A percentile compares a stretch with the other conserved stretches of the same genome.
phyloP scores from a whole-genome alignment of 2,113 vertebrate species.

The Menidia beryllina region DNA sequence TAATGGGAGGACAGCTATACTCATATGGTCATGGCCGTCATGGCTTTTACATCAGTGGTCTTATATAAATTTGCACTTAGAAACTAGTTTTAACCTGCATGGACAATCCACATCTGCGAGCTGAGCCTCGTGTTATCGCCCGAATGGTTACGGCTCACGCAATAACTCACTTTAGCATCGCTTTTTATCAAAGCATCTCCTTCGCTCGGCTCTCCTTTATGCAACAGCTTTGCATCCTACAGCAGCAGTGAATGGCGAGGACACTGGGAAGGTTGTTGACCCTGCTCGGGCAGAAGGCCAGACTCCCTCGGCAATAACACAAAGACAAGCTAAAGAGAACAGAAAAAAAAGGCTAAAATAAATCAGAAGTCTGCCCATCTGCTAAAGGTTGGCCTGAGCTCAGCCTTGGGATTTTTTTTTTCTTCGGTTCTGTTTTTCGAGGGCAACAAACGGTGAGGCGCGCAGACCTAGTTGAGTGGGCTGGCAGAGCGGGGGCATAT shows the following conservation, averaged over 20 bases:
- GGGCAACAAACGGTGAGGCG: constrained; percentile 17
- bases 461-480: constrained; percentile 25
- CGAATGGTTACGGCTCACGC: constrained; percentile 8
- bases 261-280: not conserved
- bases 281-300: constrained; percentile 10
- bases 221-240: constrained; percentile 7
- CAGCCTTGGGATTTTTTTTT: constrained; percentile 53
- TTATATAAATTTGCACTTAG: constrained; percentile 21
- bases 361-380: constrained; percentile 16
- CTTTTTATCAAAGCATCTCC: not conserved
- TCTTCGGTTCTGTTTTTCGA: not conserved
- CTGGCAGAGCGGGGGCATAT: constrained; percentile 9
- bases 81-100: constrained; percentile 47
- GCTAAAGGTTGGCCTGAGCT: constrained; percentile 28
- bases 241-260: constrained; percentile 17
- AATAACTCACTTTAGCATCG: constrained; percentile 2
- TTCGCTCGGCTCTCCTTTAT: not conserved
- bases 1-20: constrained; percentile 12
- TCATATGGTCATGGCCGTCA: constrained; percentile 21
- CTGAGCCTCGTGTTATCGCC: constrained; percentile 3
- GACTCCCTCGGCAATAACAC: not conserved
- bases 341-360: not conserved
- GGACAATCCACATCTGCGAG: constrained; percentile 6
- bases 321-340: not conserved
- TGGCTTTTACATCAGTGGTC: constrained; percentile 58